Percentiles rank a stretch among this genome's conserved stretches.
These are phyloP conservation scores for Kradibia gibbosae DNA, from an alignment of 1,140 invertebrate species.

Conservation along the genomic window DNA sequence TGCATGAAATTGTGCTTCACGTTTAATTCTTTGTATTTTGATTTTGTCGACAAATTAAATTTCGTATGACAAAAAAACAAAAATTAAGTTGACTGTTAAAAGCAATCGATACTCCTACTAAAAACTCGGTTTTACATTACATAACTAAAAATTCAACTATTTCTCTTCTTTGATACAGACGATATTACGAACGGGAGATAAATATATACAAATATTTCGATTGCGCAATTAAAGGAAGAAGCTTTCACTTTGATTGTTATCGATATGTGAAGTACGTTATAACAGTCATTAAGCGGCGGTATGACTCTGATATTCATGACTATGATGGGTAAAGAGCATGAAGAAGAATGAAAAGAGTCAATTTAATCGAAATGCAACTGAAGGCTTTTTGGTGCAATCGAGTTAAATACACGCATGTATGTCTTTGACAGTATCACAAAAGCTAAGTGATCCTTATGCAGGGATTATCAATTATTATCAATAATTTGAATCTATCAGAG, in stretches of 20 bases:
- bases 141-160: too few species aligned
- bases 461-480: constrained; percentile 25
- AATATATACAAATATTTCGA: neutral
- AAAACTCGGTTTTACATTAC: too few species aligned
- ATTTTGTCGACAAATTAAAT: too few species aligned
- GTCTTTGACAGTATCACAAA: constrained; percentile 11
- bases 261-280: neutral
- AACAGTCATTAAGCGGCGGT: neutral
- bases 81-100: too few species aligned
- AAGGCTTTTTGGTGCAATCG: neutral
- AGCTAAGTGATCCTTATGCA: constrained; percentile 43
- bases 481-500: constrained; percentile 43
- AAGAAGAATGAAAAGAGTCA: neutral
- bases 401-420: constrained; percentile 5
- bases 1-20: too few species aligned
- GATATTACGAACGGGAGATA: too few species aligned
- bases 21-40: too few species aligned
- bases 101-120: too few species aligned
- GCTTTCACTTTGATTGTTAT: neutral
- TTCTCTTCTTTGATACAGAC: too few species aligned
- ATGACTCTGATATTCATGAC: neutral
- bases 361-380: constrained; percentile 19
- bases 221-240: neutral
- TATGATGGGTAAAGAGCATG: constrained; percentile 12
- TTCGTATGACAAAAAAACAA: too few species aligned